Percentiles rank a stretch among this genome's conserved stretches.
These are phyloP conservation scores for Papilio polyxenes DNA, from an alignment of 1,140 invertebrate genomes.

Conservation along the genomic window DNA sequence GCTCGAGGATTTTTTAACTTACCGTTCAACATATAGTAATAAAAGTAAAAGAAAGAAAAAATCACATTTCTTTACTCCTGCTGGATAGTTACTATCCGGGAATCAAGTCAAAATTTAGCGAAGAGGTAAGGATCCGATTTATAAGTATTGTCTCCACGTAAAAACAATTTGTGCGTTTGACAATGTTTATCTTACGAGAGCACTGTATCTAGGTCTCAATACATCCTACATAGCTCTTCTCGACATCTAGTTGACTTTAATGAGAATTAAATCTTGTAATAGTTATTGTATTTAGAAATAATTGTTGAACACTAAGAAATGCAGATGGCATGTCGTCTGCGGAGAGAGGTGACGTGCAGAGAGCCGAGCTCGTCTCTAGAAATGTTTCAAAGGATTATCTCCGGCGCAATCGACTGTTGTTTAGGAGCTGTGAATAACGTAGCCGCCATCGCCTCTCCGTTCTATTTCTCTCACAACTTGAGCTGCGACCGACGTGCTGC, in stretches of 20 bases:
- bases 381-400: slow-evolving; percentile 34
- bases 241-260: background rate
- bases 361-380: background rate
- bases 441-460: background rate
- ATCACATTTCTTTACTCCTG: background rate
- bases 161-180: too few species aligned
- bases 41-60: background rate
- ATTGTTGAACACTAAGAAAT: background rate
- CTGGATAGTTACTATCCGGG: background rate
- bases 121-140: background rate
- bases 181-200: too few species aligned
- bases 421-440: background rate
- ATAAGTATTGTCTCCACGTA: too few species aligned
- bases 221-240: background rate
- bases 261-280: background rate
- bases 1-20: slow-evolving; percentile 5
- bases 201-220: background rate
- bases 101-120: too few species aligned
- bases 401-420: background rate
- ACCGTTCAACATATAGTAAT: background rate
- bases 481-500: background rate
- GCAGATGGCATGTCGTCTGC: background rate
- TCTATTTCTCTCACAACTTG: background rate
- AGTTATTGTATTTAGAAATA: background rate
- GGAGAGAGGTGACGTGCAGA: background rate